These are phyloP conservation scores for Drosophila ficusphila DNA, from an alignment of 1,140 invertebrate genomes.

Conservation along the genomic window DNA sequence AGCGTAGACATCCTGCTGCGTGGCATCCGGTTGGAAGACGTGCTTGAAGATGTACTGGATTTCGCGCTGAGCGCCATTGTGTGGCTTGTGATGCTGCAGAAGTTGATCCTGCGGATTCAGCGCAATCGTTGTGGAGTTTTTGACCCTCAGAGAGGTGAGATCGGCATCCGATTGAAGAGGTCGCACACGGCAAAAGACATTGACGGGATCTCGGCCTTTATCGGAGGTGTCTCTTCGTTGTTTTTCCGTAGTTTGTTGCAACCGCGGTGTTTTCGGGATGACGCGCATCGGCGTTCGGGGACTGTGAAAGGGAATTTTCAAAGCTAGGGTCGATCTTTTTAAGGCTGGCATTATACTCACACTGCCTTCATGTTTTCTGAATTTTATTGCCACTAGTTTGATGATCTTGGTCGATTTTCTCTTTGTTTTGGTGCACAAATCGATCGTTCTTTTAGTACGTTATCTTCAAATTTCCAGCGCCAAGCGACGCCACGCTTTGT, in stretches of 20 bases:
- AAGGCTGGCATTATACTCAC: constrained; percentile 36
- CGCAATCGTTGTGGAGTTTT: constrained; percentile 87
- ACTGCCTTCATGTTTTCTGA: constrained; percentile 59
- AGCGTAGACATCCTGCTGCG: constrained; percentile 93
- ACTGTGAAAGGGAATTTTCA: constrained; percentile 37
- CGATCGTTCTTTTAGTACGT: constrained; percentile 24
- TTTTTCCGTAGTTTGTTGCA: constrained; percentile 40
- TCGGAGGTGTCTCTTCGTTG: constrained; percentile 31
- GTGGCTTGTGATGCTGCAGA: constrained; percentile 86
- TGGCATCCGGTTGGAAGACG: constrained; percentile 91
- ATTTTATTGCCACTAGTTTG: not conserved
- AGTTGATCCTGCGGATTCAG: constrained; percentile 88
- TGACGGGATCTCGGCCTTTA: constrained; percentile 86
- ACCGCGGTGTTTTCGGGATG: constrained; percentile 51
- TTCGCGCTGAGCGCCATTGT: constrained; percentile 86
- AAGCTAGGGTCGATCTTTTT: not conserved
- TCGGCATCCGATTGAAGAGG: constrained; percentile 89
- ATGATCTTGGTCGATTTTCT: not conserved
- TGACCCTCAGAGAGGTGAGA: constrained; percentile 89
- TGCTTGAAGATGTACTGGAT: constrained; percentile 92
- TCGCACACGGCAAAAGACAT: constrained; percentile 93
- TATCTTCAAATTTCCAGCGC: constrained; percentile 70
- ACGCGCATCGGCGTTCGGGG: constrained; percentile 77
- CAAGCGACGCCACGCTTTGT: constrained; percentile 66
- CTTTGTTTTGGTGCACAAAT: not conserved